Evolutionary conservation across 2,888 invertebrate genomes (phyloP), one percentile per base, ranked within the genome.

Genomic region (Lasius fuliginosus): DNA sequence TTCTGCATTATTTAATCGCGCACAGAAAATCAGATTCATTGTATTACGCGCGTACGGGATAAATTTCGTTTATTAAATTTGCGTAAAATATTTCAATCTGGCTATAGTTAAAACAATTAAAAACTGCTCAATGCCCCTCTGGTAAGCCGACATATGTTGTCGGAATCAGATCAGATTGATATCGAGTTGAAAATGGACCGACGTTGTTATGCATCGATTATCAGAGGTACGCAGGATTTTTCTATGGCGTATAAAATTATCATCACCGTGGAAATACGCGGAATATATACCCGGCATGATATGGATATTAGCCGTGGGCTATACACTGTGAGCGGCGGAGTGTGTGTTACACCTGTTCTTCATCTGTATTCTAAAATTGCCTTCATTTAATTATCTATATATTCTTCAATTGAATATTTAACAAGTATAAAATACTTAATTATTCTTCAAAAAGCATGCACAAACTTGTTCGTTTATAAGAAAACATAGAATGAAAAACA

Each of bases 251-350:
- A 79, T 68, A 83, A 87, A 89, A 83, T 73, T 73, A 76, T 82
- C 60, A 76, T 85, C 81, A 60, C 36, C 36, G 68, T 79, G 76
- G 81, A 88, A 88, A 87, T 83, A 85, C 81, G 64, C 60, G 65
- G 68, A 82, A 87, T 82, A 83, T 79, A 85, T 73, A 75, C 83
- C 75, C 71, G 86, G 74, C 86, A 86, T 84, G 86, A 89, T 90
- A 88, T 85, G 86, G 84, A 88, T 90, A 91, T 90, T 90, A 91
- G 92, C 92, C 90, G 84, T 87, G 77, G 92, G 91, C 88, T 89
- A 84, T 68, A 76, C 84, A 73, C 88, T 90, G 90, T 85, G 87
- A 90, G 89, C 87, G 86, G 85, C 89, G 87, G 86, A 75, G 74
- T 89, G 88, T 79, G 74, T 83, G 74, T 86, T 83, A 83, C 87